Percentiles rank a stretch among this genome's conserved stretches.
Evolutionary conservation across 2,888 invertebrate species (phyloP).

Genomic region (Embidobia sp.): DNA sequence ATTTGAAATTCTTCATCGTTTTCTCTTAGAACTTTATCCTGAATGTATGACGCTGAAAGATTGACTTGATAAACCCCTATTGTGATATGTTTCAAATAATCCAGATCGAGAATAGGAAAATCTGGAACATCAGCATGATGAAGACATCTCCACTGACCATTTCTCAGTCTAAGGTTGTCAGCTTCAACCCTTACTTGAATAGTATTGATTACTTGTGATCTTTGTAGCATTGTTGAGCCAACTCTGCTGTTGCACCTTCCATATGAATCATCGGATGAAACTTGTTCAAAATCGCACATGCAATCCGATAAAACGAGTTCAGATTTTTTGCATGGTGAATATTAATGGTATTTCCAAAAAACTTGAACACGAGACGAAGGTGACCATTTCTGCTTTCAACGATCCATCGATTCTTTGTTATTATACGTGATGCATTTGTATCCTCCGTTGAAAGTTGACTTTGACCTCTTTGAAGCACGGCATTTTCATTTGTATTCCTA

Average conservation of each 20-base stretch:
- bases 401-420: slow-evolving; percentile 30
- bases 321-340: slow-evolving; percentile 13
- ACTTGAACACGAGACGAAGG: slow-evolving; percentile 23
- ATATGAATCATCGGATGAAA: slow-evolving; percentile 35
- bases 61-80: slow-evolving; percentile 32
- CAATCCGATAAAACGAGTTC: slow-evolving; percentile 29
- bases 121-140: not conserved
- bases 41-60: slow-evolving; percentile 32
- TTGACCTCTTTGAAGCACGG: not conserved
- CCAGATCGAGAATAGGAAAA: not conserved
- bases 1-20: too few species aligned
- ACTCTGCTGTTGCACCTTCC: slow-evolving; percentile 36
- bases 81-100: slow-evolving; percentile 41
- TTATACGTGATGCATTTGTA: not conserved
- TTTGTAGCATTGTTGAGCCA: slow-evolving; percentile 19
- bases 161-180: not conserved
- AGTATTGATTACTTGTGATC: not conserved
- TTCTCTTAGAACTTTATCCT: slow-evolving; percentile 27
- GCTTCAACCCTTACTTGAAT: not conserved
- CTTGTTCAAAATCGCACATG: slow-evolving; percentile 37
- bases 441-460: not conserved
- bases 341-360: slow-evolving; percentile 1
- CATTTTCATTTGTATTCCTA: not conserved
- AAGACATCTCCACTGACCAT: not conserved
- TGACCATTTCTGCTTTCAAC: slow-evolving; percentile 6